These are phyloP conservation scores for Sandelia bainsii DNA, from an alignment of 2,797 vertebrate genomes.

Conservation along the genomic window DNA sequence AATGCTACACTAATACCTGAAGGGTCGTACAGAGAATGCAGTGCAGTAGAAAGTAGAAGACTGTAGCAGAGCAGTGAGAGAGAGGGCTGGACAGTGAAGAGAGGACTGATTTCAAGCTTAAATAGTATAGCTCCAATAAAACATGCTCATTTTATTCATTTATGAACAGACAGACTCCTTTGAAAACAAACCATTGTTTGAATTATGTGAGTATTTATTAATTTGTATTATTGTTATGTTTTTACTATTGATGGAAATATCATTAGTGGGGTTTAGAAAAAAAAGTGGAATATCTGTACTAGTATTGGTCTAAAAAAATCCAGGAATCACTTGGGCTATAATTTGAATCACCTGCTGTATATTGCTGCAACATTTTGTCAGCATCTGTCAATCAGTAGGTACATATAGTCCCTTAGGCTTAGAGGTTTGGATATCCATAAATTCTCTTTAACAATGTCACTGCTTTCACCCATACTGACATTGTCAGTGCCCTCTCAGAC, in stretches of 20 bases:
- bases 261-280: no score
- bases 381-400: slow-evolving; percentile 21
- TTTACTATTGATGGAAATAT: no score
- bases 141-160: no score
- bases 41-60: no score
- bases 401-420: slow-evolving; percentile 11
- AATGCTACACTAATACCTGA: no score
- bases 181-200: no score
- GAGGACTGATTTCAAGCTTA: no score
- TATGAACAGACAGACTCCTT: background rate
- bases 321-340: background rate
- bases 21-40: no score
- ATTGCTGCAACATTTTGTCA: slow-evolving; percentile 15
- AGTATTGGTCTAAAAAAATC: background rate
- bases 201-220: background rate
- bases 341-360: slow-evolving; percentile 11
- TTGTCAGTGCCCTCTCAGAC: slow-evolving; percentile 34
- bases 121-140: no score
- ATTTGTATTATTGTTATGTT: background rate
- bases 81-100: no score
- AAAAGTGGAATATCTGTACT: no score
- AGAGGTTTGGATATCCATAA: slow-evolving; percentile 13
- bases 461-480: slow-evolving; percentile 34
- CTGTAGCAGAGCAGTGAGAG: no score
- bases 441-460: slow-evolving; percentile 23